Conservation (phyloP, 2,888 invertebrate genomes). For the Lutraria lutraria region DNA sequence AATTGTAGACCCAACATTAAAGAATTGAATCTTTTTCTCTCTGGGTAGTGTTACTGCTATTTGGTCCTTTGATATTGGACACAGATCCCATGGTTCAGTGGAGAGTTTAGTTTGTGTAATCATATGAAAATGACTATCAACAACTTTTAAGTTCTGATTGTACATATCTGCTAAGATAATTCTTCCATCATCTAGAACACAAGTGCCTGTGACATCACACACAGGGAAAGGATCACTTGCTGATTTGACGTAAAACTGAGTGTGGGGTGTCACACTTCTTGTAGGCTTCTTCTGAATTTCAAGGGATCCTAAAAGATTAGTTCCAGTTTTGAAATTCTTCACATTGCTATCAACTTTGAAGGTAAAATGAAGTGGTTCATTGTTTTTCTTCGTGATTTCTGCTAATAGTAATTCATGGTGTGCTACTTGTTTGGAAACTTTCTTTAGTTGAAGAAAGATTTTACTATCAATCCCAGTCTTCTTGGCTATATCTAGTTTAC, state of each 20-base stretch:
- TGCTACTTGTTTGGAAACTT: slow-evolving; percentile 58
- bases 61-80: slow-evolving; percentile 51
- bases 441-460: slow-evolving; percentile 66
- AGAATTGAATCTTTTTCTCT: slow-evolving; percentile 68
- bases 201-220: slow-evolving; percentile 62
- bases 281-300: slow-evolving; percentile 50
- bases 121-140: slow-evolving; percentile 51
- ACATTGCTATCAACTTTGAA: slow-evolving; percentile 52
- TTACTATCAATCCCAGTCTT: slow-evolving; percentile 67
- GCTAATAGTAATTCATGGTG: slow-evolving; percentile 55
- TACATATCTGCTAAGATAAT: slow-evolving; percentile 64
- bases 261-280: slow-evolving; percentile 42
- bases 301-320: slow-evolving; percentile 47
- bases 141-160: slow-evolving; percentile 64
- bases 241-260: slow-evolving; percentile 62
- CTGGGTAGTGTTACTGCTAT: slow-evolving; percentile 57
- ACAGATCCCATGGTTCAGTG: slow-evolving; percentile 67
- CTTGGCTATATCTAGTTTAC: slow-evolving; percentile 55
- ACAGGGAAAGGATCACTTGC: slow-evolving; percentile 55
- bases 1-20: slow-evolving; percentile 50
- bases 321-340: slow-evolving; percentile 48
- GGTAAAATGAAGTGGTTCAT: slow-evolving; percentile 42
- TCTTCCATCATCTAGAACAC: slow-evolving; percentile 58
- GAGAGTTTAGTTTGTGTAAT: slow-evolving; percentile 65
- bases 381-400: slow-evolving; percentile 56